Base-by-base conservation (phyloP, 1,140 invertebrate species). In the Formica selysi region DNA sequence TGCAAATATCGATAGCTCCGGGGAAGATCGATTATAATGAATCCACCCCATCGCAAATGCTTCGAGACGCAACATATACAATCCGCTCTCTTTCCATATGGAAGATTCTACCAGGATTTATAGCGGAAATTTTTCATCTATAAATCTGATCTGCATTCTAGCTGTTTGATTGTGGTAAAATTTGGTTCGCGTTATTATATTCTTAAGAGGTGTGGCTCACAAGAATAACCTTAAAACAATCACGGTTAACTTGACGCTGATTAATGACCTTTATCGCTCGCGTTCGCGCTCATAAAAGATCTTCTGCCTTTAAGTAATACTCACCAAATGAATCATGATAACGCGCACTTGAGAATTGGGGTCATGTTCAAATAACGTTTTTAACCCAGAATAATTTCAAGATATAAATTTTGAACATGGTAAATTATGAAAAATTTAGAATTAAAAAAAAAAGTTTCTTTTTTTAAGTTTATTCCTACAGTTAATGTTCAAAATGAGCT, bases 1-100 rank as follows among this genome's bases (percentile, higher is more conserved):
- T 29, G 79, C 44, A 83, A 73, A 83, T 83, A 83, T 73, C 54
- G 26, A 26, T 54, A 44, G 54, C 38, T 54, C 4, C 19, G 13
- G 68, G 38, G 29, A 83, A 73, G 61, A 74, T 83, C 79, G 79
- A 83, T 83, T 74, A 48, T 32, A 83, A 73, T 51, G 26, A 81
- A 59, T 81, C 51, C 51, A 81, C 61, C 22, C 32, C 19, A 26
- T 13, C 29, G 54, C 38, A 11, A 61, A 38, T 1, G 26, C 19
- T 59, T 74, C 38, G 51, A 81, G 32, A 38, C 48, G 65, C 22
- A 70, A 80, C 38, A 16, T 51, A 51, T 4, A 51, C 41, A 16
- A 57, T 71, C 38, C n/a, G 26, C 26, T 59, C 22, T 48, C 16
- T 29, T 29, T 22, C 22, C 67, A 81, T 59, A 59, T 44, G 36